Percentiles rank a stretch among this genome's conserved stretches.
Conservation (phyloP, 2,113 vertebrate genomes). For the Cynopterus brachyotis region DNA sequence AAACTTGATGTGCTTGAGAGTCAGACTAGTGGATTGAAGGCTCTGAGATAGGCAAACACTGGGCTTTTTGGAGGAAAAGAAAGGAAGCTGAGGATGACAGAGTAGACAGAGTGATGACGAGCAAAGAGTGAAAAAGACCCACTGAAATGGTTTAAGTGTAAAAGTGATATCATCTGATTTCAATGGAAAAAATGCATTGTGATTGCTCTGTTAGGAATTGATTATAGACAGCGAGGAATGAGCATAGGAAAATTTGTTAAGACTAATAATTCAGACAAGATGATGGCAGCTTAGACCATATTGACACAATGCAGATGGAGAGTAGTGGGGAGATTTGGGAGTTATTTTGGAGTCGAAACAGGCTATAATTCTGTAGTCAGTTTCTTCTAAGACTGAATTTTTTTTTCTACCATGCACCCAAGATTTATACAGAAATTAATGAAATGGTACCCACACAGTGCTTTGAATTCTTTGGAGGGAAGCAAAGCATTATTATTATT, state of each 20-base stretch:
- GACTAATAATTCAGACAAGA: not conserved
- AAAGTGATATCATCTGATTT: not conserved
- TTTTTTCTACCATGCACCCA: slow-evolving; percentile 12
- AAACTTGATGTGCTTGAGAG: not conserved
- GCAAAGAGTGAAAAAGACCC: not conserved
- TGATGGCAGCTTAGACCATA: not conserved
- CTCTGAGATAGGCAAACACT: not conserved
- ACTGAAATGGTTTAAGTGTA: not conserved
- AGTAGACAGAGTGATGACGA: not conserved
- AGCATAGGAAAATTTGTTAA: not conserved
- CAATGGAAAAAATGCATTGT: not conserved
- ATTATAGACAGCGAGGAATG: not conserved
- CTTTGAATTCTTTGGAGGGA: slow-evolving; percentile 69
- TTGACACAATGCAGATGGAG: not conserved
- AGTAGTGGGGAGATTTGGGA: not conserved
- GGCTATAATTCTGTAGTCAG: slow-evolving; percentile 24
- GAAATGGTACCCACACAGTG: slow-evolving; percentile 56
- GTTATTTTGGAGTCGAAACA: slow-evolving; percentile 32
- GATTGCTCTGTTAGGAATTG: not conserved
- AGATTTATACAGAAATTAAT: slow-evolving; percentile 67
- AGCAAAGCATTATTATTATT: slow-evolving; percentile 72
- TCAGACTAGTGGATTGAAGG: not conserved
- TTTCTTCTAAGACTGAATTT: slow-evolving; percentile 31
- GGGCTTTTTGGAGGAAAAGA: not conserved
- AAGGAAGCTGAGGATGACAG: not conserved